A percentile compares a stretch with the other conserved stretches of the same genome.
phyloP scores from a whole-genome alignment of 2,113 vertebrate species.

The Oplegnathus fasciatus region DNA sequence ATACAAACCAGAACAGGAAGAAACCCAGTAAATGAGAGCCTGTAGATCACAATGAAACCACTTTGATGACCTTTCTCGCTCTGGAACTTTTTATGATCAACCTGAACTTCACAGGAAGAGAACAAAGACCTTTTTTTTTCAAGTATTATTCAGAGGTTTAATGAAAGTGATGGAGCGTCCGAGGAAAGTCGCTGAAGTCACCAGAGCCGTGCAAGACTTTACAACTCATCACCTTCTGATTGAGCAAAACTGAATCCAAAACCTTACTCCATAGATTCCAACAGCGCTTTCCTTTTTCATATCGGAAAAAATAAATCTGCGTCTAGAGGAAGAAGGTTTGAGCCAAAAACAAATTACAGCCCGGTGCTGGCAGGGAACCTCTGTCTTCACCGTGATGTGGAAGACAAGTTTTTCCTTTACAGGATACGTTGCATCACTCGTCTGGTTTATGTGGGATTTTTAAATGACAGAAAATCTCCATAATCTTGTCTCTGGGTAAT shows the following conservation, averaged over 20 bases:
- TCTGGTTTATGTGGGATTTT: conserved; percentile 23
- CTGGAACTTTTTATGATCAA: neutral
- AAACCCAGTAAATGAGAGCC: neutral
- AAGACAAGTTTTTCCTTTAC: conserved; percentile 39
- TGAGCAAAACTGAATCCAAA: conserved; percentile 14
- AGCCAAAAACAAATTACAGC: conserved; percentile 52
- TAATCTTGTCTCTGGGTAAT: neutral
- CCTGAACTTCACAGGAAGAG: neutral
- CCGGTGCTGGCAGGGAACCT: conserved; percentile 12
- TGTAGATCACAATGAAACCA: neutral
- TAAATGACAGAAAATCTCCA: conserved; percentile 22
- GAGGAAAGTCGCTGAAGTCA: neutral
- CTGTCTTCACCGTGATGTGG: conserved; percentile 5
- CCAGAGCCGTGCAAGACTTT: neutral
- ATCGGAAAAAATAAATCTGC: conserved; percentile 36
- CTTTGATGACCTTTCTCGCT: neutral
- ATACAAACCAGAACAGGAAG: conserved; percentile 4
- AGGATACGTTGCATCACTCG: conserved; percentile 22
- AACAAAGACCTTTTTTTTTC: neutral
- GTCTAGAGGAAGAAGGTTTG: neutral
- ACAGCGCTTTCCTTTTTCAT: neutral
- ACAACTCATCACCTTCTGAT: conserved; percentile 6
- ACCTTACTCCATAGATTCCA: conserved; percentile 19
- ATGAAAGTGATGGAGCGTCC: neutral
- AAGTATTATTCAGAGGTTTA: neutral